Conservation (phyloP, 2,113 vertebrate genomes). For the Dicentrarchus labrax region DNA sequence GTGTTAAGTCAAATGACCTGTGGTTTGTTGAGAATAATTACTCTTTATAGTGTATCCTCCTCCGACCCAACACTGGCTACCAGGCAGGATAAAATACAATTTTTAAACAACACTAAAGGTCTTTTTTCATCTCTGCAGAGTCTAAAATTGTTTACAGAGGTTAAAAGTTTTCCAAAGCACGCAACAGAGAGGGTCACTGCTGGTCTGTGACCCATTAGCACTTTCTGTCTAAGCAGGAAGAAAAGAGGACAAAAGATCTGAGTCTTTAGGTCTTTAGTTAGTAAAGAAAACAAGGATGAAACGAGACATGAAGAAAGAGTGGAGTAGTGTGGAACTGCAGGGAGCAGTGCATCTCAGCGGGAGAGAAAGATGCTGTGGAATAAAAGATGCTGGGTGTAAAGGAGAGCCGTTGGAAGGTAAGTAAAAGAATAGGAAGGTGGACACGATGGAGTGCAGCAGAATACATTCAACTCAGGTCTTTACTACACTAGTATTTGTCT, state of each 20-base stretch:
- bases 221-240: constrained; percentile 11
- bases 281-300: constrained; percentile 50
- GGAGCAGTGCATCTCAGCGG: constrained; percentile 47
- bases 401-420: constrained; percentile 47
- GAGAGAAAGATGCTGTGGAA: constrained; percentile 31
- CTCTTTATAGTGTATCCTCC: neutral
- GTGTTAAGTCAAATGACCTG: neutral
- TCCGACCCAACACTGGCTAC: constrained; percentile 8
- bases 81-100: constrained; percentile 3
- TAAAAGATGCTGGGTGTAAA: constrained; percentile 48
- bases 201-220: constrained; percentile 57
- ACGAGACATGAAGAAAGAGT: constrained; percentile 24
- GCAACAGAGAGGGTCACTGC: constrained; percentile 31
- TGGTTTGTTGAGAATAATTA: constrained; percentile 8
- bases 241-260: constrained; percentile 30
- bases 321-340: constrained; percentile 10
- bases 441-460: constrained; percentile 21
- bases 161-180: constrained; percentile 57
- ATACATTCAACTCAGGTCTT: constrained; percentile 22
- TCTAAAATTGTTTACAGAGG: constrained; percentile 58
- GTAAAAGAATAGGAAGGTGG: neutral
- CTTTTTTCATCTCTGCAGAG: constrained; percentile 28
- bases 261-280: constrained; percentile 18
- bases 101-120: constrained; percentile 14
- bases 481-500: neutral